Conservation (phyloP, 2,888 invertebrate species). For the Perdita meconis region DNA sequence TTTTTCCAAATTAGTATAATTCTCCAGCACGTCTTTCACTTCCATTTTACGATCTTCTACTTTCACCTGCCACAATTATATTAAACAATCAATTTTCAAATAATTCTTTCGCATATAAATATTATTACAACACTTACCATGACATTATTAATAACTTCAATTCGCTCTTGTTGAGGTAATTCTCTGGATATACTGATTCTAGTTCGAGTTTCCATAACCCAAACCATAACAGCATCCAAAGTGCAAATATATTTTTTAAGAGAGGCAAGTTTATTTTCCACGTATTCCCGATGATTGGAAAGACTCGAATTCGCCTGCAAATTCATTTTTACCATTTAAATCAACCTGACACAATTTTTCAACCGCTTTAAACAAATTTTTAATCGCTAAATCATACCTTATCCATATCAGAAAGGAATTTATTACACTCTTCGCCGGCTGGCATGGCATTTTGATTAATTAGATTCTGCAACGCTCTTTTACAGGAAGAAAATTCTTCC, state of each 20-base stretch:
- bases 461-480: constrained; percentile 85
- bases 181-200: constrained; percentile 84
- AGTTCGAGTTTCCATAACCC: constrained; percentile 85
- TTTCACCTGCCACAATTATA: constrained; percentile 78
- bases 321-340: constrained; percentile 2
- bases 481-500: constrained; percentile 86
- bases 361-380: constrained; percentile 1
- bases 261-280: constrained; percentile 86
- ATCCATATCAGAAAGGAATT: constrained; percentile 81
- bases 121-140: constrained; percentile 80
- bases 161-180: constrained; percentile 82
- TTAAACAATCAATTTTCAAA: background rate
- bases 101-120: constrained; percentile 4
- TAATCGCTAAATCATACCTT: constrained; percentile 76
- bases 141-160: constrained; percentile 83
- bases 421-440: constrained; percentile 78
- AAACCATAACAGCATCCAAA: constrained; percentile 86
- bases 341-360: background rate
- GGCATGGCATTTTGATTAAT: constrained; percentile 79
- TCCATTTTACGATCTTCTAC: constrained; percentile 86
- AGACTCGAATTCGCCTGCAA: constrained; percentile 85
- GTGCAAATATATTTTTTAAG: constrained; percentile 86
- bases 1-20: constrained; percentile 88
- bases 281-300: constrained; percentile 86
- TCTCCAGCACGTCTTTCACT: constrained; percentile 87